Percentiles rank a stretch among this genome's conserved stretches.
These are phyloP conservation scores for Brachionus rubens DNA, from an alignment of 1,140 invertebrate genomes.

Conservation along the genomic window DNA sequence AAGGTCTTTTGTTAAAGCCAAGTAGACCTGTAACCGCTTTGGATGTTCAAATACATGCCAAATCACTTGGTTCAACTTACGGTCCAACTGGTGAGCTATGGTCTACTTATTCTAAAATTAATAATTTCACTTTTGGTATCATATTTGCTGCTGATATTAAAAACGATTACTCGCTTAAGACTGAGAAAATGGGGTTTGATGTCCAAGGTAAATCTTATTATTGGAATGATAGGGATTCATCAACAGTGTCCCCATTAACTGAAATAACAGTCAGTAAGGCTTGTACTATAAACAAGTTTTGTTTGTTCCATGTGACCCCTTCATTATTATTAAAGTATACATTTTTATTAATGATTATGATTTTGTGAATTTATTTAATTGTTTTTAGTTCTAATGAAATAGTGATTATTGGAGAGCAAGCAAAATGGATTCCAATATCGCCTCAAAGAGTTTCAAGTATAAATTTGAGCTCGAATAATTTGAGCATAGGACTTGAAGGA, in stretches of 20 bases:
- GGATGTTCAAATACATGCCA: slow-evolving; percentile 46
- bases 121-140: slow-evolving; percentile 46
- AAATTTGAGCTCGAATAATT: background rate
- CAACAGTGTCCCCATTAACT: background rate
- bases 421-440: slow-evolving; percentile 44
- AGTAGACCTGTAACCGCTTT: slow-evolving; percentile 42
- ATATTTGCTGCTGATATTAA: slow-evolving; percentile 47
- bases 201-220: slow-evolving; percentile 6
- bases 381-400: slow-evolving; percentile 23
- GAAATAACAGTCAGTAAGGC: background rate
- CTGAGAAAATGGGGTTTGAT: slow-evolving; percentile 32
- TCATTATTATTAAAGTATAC: background rate
- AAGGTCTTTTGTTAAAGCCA: slow-evolving; percentile 48
- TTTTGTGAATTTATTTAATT: background rate
- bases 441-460: slow-evolving; percentile 20
- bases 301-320: slow-evolving; percentile 11
- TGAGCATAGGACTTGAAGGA: background rate
- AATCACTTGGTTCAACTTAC: slow-evolving; percentile 30
- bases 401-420: slow-evolving; percentile 21
- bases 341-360: background rate
- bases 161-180: background rate
- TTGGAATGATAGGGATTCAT: slow-evolving; percentile 3
- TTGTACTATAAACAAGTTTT: slow-evolving; percentile 36
- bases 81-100: slow-evolving; percentile 47
- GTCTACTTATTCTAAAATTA: slow-evolving; percentile 47